These are phyloP conservation scores for Falcaria lacertinaria DNA, from an alignment of 2,888 invertebrate species.

Conservation along the genomic window DNA sequence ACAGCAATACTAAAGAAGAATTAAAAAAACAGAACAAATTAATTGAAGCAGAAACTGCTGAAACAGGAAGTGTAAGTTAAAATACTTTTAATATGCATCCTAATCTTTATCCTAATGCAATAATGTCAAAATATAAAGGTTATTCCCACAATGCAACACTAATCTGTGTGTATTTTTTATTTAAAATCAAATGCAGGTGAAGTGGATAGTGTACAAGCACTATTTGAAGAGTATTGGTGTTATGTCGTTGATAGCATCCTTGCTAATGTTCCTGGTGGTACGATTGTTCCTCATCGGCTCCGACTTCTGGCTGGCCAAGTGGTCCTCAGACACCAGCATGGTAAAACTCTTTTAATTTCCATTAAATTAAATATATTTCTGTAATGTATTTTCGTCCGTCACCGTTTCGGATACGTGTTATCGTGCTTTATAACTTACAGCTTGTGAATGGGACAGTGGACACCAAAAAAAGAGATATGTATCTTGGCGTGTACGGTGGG, in stretches of 20 bases:
- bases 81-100: background rate
- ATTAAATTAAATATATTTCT: too few species aligned
- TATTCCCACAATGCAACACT: background rate
- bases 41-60: constrained; percentile 93
- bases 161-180: background rate
- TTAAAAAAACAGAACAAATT: constrained; percentile 84
- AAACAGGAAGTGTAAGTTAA: constrained; percentile 91
- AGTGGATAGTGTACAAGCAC: constrained; percentile 92
- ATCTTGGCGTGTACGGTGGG: constrained; percentile 93
- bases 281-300: constrained; percentile 93
- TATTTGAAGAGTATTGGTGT: constrained; percentile 93
- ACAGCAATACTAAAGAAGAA: constrained; percentile 51
- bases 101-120: too few species aligned
- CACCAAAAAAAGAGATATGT: constrained; percentile 83
- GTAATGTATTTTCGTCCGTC: too few species aligned
- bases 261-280: constrained; percentile 88
- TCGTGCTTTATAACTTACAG: too few species aligned
- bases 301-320: constrained; percentile 90
- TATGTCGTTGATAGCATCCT: constrained; percentile 84
- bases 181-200: constrained; percentile 79
- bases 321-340: constrained; percentile 85
- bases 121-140: too few species aligned
- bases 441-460: constrained; percentile 78
- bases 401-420: too few species aligned
- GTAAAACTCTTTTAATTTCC: too few species aligned